phyloP scores from a whole-genome alignment of 2,113 vertebrate genomes.

The Pluvialis apricaria region DNA sequence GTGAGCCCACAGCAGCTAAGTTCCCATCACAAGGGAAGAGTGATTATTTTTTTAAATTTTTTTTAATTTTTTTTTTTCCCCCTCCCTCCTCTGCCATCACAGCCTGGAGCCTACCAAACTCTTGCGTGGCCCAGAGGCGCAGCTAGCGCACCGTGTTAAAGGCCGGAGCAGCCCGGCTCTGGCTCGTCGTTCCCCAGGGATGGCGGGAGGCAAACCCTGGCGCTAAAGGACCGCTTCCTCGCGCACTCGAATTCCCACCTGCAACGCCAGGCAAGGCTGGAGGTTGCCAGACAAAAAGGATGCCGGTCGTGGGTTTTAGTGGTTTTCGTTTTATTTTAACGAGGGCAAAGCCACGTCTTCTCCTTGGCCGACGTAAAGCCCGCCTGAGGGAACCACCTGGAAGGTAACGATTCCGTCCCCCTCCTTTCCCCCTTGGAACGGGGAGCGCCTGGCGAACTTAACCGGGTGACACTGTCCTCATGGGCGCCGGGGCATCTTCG shows the following conservation, averaged over 20 bases:
- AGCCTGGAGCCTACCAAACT: background rate
- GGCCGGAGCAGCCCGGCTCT: background rate
- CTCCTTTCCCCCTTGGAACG: rapidly evolving
- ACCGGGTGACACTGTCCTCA: too few species aligned
- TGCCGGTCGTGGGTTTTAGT: background rate
- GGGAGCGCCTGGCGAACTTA: too few species aligned
- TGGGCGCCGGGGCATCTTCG: too few species aligned
- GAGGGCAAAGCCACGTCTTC: background rate
- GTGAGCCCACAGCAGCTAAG: background rate
- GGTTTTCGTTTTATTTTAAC: background rate
- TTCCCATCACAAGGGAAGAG: background rate
- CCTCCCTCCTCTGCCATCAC: too few species aligned
- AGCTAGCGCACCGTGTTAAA: background rate
- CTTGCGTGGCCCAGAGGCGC: background rate
- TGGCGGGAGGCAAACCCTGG: background rate
- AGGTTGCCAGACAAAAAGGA: background rate
- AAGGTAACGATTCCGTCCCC: background rate
- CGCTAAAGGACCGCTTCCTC: background rate
- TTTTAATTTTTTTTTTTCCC: background rate
- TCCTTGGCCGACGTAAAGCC: background rate
- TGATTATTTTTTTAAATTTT: background rate
- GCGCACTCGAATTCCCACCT: background rate
- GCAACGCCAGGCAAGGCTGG: background rate
- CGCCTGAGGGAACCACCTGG: background rate
- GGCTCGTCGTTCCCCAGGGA: rapidly evolving